These are phyloP conservation scores for Hippocampus comes DNA, from an alignment of 2,113 vertebrate genomes.

Conservation along the genomic window DNA sequence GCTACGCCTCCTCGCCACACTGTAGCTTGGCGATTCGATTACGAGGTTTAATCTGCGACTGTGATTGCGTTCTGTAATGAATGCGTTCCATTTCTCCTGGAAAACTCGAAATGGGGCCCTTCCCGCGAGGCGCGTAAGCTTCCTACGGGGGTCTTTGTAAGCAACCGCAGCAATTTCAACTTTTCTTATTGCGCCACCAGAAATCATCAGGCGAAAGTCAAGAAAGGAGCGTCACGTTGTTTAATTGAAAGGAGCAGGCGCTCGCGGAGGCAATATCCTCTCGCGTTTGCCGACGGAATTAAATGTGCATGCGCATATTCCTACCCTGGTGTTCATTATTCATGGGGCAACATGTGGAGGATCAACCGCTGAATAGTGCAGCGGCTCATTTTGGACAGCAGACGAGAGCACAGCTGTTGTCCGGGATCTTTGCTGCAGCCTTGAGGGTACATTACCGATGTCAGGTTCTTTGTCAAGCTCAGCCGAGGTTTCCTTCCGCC, in stretches of 20 bases:
- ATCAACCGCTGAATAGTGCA: slow-evolving; percentile 11
- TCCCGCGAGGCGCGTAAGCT: slow-evolving; percentile 20
- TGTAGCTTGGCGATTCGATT: too few species aligned
- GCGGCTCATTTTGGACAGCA: slow-evolving; percentile 3
- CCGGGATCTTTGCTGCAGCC: slow-evolving; percentile 21
- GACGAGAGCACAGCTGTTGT: slow-evolving; percentile 22
- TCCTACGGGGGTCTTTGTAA: slow-evolving; percentile 21
- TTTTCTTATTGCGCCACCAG: slow-evolving; percentile 6
- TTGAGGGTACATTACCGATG: slow-evolving; percentile 34
- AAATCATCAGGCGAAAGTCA: neutral
- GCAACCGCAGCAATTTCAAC: slow-evolving; percentile 16
- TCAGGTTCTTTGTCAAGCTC: slow-evolving; percentile 31
- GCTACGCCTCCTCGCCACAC: too few species aligned
- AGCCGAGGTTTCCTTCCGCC: neutral
- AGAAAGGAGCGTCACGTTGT: neutral
- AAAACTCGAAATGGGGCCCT: slow-evolving; percentile 18
- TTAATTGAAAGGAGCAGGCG: slow-evolving; percentile 6
- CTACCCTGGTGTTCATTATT: slow-evolving; percentile 2
- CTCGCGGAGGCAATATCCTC: neutral
- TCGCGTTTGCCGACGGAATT: neutral
- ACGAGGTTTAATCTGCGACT: neutral
- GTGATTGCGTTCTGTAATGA: neutral
- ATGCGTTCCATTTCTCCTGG: slow-evolving; percentile 5
- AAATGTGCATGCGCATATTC: neutral
- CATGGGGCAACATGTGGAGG: neutral